Percentiles rank a stretch among this genome's conserved stretches.
phyloP scores from a whole-genome alignment of 2,888 invertebrate genomes.

The Globia sparganii region DNA sequence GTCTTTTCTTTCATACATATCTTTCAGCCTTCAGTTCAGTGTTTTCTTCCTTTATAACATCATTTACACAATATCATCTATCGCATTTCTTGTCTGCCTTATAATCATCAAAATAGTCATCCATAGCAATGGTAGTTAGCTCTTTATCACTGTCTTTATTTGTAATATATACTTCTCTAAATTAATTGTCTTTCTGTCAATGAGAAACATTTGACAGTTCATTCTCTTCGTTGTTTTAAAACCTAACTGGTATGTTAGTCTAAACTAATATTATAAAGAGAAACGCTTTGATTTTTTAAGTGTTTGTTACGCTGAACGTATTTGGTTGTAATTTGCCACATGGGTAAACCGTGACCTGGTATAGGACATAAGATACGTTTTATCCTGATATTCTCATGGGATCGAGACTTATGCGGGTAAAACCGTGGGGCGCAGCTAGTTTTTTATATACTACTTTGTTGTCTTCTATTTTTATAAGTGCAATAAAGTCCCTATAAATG shows the following conservation, averaged over 20 bases:
- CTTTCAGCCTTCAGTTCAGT: too few species aligned
- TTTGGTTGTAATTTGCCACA: neutral
- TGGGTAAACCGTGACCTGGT: neutral
- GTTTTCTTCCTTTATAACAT: neutral
- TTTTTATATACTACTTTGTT: conserved; percentile 4
- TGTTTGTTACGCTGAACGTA: neutral
- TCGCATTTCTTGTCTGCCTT: neutral
- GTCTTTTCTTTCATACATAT: neutral
- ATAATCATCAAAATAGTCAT: neutral
- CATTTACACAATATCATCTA: neutral
- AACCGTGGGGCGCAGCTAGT: neutral
- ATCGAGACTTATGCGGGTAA: neutral
- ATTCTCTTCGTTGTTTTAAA: neutral
- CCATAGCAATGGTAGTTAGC: neutral
- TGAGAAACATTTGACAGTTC: neutral
- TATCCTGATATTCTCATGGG: neutral
- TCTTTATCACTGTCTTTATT: neutral
- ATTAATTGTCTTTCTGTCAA: neutral
- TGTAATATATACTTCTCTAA: neutral
- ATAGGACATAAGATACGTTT: neutral
- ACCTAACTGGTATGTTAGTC: neutral
- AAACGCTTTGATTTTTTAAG: neutral
- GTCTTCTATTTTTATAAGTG: conserved; percentile 7
- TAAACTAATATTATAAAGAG: neutral
- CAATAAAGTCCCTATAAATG: conserved; percentile 22